phyloP scores from a whole-genome alignment of 2,113 vertebrate species.

The Anarrhichthys ocellatus region DNA sequence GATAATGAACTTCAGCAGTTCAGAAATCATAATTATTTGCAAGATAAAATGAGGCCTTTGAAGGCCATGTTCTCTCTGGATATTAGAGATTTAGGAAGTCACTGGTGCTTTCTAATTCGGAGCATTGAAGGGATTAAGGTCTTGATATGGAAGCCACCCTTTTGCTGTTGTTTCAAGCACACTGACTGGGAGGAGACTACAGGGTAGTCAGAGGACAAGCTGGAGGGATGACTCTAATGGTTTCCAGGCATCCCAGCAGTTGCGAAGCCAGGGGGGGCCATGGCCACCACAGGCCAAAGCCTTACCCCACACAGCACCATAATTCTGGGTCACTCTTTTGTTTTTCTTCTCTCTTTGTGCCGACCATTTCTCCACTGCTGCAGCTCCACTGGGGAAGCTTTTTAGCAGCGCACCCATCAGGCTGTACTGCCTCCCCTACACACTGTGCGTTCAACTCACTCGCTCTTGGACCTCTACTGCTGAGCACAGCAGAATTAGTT shows the following conservation, averaged over 20 bases:
- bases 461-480: background rate
- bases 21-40: background rate
- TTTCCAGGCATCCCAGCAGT: background rate
- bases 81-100: background rate
- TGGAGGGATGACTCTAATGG: background rate
- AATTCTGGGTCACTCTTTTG: background rate
- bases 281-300: background rate
- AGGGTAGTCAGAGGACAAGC: background rate
- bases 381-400: background rate
- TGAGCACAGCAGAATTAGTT: background rate
- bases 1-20: background rate
- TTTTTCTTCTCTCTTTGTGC: background rate
- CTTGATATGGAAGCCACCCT: background rate
- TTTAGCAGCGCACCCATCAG: background rate
- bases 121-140: background rate
- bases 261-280: background rate
- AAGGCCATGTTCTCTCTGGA: background rate
- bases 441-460: background rate
- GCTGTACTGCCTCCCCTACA: background rate
- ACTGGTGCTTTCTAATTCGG: background rate
- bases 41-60: background rate
- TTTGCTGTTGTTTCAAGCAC: slow-evolving; percentile 7
- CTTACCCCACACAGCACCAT: background rate
- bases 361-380: background rate
- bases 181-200: background rate